Percentiles rank a stretch among this genome's conserved stretches.
Evolutionary conservation across 2,888 invertebrate species (phyloP).

Genomic region (Theristus sp.): DNA sequence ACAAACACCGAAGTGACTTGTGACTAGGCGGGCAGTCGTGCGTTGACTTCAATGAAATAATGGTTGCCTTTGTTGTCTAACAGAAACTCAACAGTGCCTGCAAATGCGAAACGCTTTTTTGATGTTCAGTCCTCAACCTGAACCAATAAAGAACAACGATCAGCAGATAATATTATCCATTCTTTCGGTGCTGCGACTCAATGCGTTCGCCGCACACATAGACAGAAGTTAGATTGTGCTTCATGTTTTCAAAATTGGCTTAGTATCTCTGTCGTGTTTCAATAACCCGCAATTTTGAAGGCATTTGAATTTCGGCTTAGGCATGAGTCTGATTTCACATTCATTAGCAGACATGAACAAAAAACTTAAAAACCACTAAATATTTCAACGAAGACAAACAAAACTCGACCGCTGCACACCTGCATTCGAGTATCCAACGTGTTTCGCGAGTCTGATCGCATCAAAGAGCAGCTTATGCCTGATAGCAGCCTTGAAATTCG

Average conservation of each 20-base stretch:
- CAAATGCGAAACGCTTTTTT: slow-evolving; percentile 53
- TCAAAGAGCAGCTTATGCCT: slow-evolving; percentile 70
- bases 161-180: no score
- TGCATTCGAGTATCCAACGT: slow-evolving; percentile 66
- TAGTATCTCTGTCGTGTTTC: not conserved
- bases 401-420: slow-evolving; percentile 8
- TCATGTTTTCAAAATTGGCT: not conserved
- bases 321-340: no score
- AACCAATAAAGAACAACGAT: no score
- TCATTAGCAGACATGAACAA: not conserved
- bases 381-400: not conserved
- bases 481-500: slow-evolving; percentile 49
- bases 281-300: no score
- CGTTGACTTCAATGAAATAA: slow-evolving; percentile 96
- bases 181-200: no score
- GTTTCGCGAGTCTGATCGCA: slow-evolving; percentile 65
- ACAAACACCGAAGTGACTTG: slow-evolving; percentile 60
- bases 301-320: not conserved
- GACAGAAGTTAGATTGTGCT: no score
- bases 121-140: no score
- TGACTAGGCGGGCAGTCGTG: slow-evolving; percentile 91
- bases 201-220: no score
- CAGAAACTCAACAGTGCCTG: slow-evolving; percentile 88
- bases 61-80: slow-evolving; percentile 72
- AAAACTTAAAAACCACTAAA: not conserved